phyloP scores from a whole-genome alignment of 1,140 invertebrate species.

The Drosophila nebulosa region DNA sequence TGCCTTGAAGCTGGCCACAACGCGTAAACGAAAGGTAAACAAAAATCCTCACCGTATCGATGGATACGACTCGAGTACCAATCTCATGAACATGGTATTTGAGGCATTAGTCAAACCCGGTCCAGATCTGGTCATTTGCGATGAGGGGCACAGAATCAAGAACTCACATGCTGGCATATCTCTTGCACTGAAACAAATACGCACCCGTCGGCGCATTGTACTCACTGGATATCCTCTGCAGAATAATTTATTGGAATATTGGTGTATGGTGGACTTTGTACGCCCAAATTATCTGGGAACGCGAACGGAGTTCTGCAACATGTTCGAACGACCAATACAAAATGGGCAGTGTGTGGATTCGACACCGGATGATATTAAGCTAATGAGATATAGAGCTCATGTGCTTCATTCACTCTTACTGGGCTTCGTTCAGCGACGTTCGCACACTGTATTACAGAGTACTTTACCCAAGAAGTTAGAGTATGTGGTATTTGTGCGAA shows the following conservation, averaged over 20 bases:
- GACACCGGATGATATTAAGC: slow-evolving; percentile 92
- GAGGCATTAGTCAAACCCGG: slow-evolving; percentile 93
- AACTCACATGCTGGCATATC: slow-evolving; percentile 97
- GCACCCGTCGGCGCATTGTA: slow-evolving; percentile 93
- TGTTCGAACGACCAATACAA: slow-evolving; percentile 97
- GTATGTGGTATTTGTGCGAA: slow-evolving; percentile 93
- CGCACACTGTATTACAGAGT: slow-evolving; percentile 92
- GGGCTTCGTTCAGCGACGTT: slow-evolving; percentile 95
- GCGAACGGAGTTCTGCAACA: slow-evolving; percentile 96
- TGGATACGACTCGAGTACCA: slow-evolving; percentile 89
- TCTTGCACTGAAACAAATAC: slow-evolving; percentile 94
- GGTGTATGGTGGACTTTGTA: slow-evolving; percentile 98
- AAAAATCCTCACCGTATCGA: slow-evolving; percentile 83
- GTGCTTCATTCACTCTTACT: slow-evolving; percentile 94
- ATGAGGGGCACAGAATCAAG: slow-evolving; percentile 98
- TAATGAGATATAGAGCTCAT: slow-evolving; percentile 95
- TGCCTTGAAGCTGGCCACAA: slow-evolving; percentile 87
- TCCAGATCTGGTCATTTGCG: slow-evolving; percentile 96
- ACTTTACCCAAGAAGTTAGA: slow-evolving; percentile 95
- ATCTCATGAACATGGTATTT: slow-evolving; percentile 92
- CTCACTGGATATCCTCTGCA: slow-evolving; percentile 98
- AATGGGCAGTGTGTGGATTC: slow-evolving; percentile 97
- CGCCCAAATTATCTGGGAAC: slow-evolving; percentile 95
- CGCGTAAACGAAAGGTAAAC: slow-evolving; percentile 71
- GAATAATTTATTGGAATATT: slow-evolving; percentile 97